Percentiles rank a stretch among this genome's conserved stretches.
Evolutionary conservation across 2,113 vertebrate genomes (phyloP).

Genomic region (Podiceps cristatus): DNA sequence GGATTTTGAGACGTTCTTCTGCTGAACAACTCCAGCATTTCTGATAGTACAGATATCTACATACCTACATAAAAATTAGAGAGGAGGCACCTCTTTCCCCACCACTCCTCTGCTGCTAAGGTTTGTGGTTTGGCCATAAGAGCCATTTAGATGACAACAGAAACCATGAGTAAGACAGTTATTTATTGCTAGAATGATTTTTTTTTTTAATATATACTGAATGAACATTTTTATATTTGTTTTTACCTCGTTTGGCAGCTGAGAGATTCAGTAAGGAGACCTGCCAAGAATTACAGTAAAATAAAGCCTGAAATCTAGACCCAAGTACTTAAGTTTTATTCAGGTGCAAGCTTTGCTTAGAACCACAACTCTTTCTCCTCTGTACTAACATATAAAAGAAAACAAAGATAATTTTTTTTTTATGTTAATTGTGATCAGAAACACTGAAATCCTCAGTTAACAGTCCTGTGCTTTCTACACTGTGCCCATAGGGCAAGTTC

Average conservation of each 20-base stretch:
- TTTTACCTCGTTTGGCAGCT: conserved; percentile 65
- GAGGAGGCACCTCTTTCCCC: not conserved
- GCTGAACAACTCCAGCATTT: not conserved
- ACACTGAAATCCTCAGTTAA: not conserved
- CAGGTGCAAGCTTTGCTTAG: not conserved
- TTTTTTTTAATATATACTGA: conserved; percentile 53
- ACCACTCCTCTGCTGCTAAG: not conserved
- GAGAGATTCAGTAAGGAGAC: conserved; percentile 55
- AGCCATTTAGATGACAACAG: conserved; percentile 62
- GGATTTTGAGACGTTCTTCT: not conserved
- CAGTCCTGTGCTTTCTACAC: fast-evolving
- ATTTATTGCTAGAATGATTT: conserved; percentile 55
- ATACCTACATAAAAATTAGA: not conserved
- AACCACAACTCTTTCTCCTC: not conserved
- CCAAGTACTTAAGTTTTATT: not conserved
- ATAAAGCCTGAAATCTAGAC: not conserved
- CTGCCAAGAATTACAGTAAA: conserved; percentile 63
- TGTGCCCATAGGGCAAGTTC: too few relatives aligned
- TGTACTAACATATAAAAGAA: not conserved
- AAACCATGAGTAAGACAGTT: conserved; percentile 41
- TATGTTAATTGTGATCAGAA: not conserved
- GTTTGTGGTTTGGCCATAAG: conserved; percentile 55
- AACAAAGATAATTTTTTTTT: not conserved
- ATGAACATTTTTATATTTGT: conserved; percentile 54
- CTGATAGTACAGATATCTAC: not conserved